A percentile compares a stretch with the other conserved stretches of the same genome.
Evolutionary conservation across 2,888 invertebrate species (phyloP).

Genomic region (Zaprionus lineosus): DNA sequence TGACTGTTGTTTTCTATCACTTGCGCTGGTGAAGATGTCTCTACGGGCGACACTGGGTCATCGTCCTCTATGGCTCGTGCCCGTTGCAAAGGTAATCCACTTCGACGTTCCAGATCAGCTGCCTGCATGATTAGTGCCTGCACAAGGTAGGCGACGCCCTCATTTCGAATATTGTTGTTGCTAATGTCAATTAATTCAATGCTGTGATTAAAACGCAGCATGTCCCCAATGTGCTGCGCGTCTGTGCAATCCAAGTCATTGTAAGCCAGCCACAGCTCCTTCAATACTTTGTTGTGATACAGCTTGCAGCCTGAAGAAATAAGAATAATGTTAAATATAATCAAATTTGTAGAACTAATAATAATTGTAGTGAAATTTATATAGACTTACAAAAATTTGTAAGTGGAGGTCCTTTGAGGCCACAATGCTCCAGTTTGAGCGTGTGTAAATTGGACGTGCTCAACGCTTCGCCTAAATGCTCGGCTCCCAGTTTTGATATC

Average conservation of each 20-base stretch:
- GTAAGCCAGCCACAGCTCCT: slow-evolving; percentile 92
- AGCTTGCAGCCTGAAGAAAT: slow-evolving; percentile 88
- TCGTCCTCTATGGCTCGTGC: slow-evolving; percentile 77
- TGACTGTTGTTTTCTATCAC: background rate
- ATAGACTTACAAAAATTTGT: slow-evolving; percentile 87
- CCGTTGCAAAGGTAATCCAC: slow-evolving; percentile 64
- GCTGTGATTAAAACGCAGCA: slow-evolving; percentile 89
- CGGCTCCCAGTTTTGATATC: slow-evolving; percentile 83
- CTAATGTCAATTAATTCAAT: slow-evolving; percentile 92
- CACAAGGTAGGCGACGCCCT: slow-evolving; percentile 88
- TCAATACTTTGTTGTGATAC: slow-evolving; percentile 89
- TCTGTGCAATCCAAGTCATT: slow-evolving; percentile 89
- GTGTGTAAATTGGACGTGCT: slow-evolving; percentile 88
- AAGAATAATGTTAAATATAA: background rate
- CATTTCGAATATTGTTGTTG: slow-evolving; percentile 86
- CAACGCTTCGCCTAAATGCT: slow-evolving; percentile 89
- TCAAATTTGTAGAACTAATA: background rate
- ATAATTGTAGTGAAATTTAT: background rate
- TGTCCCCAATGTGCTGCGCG: slow-evolving; percentile 89
- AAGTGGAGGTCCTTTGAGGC: slow-evolving; percentile 88
- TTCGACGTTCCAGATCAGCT: slow-evolving; percentile 77
- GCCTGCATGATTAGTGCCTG: slow-evolving; percentile 89
- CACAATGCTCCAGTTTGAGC: slow-evolving; percentile 90
- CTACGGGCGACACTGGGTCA: slow-evolving; percentile 61
- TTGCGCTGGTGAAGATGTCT: slow-evolving; percentile 21